Base-by-base conservation (phyloP, 2,113 vertebrate genomes). In the Channa maculata region DNA sequence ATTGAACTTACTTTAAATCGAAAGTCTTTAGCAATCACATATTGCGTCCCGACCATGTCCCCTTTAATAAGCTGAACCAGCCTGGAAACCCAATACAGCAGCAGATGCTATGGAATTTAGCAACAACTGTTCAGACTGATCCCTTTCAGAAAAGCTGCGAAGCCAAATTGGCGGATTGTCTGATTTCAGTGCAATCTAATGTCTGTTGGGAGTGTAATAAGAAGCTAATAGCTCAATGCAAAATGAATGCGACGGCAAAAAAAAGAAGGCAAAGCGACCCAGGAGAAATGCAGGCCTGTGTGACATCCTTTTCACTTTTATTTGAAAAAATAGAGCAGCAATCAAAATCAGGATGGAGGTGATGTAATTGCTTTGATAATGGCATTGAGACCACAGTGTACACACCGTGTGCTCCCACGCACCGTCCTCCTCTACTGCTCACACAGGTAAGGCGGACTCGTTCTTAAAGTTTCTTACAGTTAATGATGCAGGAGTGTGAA, bases 311-410 rank as follows among this genome's bases (percentile, higher is more conserved):
- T 8, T 24, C 4, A 10, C 8, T 10, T 62, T 62, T 34, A 49
- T 59, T 68, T 50, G 53, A 4, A 54, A 62, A 68, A 71, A 10
- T 38, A 38, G 54, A 55, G 44, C 45, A 52, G 57, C 11, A 7
- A 44, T 24, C 41, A 58, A 57, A 65, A 65, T 50, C 46, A 46
- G 61, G 61, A 11, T 68, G 49, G 58, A 65, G 57, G 14, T 65
- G 60, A 66, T 55, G 65, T 73, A 43, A 33, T 38, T 13, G 4
- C 60, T 57, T 12, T 58, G 75, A 82, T 87, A 65, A 43, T 10
- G 34, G 36, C 69, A 55, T 11, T 48, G 37, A 80, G 60, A 60
- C 45, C 64, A 55, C 51, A 59, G 64, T 12, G 52, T 41, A 3
- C 13, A 5, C 15, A 8, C 10, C 11, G 24, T 24, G 24, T 24